phyloP scores from a whole-genome alignment of 2,888 invertebrate genomes.

The Drepana falcataria region DNA sequence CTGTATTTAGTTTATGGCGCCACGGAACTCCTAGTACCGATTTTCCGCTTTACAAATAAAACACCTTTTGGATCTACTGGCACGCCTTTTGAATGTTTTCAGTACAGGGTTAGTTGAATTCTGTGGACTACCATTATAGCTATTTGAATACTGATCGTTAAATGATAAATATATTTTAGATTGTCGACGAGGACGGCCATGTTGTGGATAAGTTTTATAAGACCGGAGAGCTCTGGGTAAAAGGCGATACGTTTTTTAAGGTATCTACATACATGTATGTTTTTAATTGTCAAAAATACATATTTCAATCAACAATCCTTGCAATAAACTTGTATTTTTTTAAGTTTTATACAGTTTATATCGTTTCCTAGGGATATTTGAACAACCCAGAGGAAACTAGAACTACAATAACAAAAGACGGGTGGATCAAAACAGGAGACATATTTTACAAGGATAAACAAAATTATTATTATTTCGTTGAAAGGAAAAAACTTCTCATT shows the following conservation, averaged over 20 bases:
- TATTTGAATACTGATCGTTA: neutral
- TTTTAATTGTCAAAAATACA: no score
- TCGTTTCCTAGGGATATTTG: neutral
- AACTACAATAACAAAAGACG: neutral
- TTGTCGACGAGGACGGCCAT: conserved; percentile 28
- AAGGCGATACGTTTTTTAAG: conserved; percentile 43
- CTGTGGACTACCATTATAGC: neutral
- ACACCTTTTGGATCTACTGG: conserved; percentile 41
- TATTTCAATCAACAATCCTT: no score
- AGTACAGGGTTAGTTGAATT: conserved; percentile 27
- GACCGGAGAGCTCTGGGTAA: conserved; percentile 41
- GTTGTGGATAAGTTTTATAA: conserved; percentile 20
- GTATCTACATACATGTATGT: conserved; percentile 15
- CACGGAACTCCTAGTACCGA: conserved; percentile 43
- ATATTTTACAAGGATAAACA: conserved; percentile 1
- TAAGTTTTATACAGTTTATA: neutral
- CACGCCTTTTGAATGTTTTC: conserved; percentile 25
- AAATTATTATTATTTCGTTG: neutral
- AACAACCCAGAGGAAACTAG: neutral
- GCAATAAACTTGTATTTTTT: no score
- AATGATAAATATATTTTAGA: conserved; percentile 17
- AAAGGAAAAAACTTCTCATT: neutral
- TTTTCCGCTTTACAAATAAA: conserved; percentile 30
- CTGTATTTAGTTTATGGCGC: conserved; percentile 40
- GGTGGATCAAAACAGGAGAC: conserved; percentile 1